Percentiles rank a stretch among this genome's conserved stretches.
Conservation (phyloP, 2,888 invertebrate species). For the Iphiclides podalirius region DNA sequence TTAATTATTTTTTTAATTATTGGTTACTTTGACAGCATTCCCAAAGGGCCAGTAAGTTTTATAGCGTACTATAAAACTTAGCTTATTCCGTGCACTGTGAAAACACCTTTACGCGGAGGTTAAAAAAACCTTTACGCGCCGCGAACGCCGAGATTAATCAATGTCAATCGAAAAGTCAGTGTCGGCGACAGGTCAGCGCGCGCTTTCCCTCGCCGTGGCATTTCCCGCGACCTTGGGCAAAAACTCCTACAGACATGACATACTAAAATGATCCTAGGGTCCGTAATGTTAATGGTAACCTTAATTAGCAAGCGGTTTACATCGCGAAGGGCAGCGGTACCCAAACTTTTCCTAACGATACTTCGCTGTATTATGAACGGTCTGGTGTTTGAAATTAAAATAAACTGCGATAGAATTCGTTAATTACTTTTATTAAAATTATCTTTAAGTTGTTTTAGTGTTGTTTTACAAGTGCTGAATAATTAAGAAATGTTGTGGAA, state of each 20-base stretch:
- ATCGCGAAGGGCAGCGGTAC: constrained; percentile 6
- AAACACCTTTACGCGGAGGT: constrained; percentile 8
- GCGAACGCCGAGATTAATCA: constrained; percentile 41
- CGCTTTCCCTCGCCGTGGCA: constrained; percentile 44
- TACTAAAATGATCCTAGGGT: constrained; percentile 1
- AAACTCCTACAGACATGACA: no score
- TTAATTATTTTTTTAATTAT: no score
- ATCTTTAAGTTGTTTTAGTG: no score
- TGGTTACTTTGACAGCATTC: no score
- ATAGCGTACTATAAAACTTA: not conserved
- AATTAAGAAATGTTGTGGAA: no score
- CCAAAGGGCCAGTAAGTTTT: no score
- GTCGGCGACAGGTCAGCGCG: constrained; percentile 41
- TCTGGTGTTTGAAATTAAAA: no score
- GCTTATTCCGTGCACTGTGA: not conserved
- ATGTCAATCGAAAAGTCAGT: constrained; percentile 57
- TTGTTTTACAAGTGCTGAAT: no score
- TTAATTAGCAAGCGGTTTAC: constrained; percentile 24
- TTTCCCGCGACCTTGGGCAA: constrained; percentile 22
- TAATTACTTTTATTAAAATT: no score
- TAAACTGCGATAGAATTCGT: no score
- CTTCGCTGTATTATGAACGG: no score
- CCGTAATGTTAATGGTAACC: constrained; percentile 25
- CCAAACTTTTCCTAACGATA: not conserved
- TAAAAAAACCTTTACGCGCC: constrained; percentile 39